Conservation (phyloP, 2,797 vertebrate species). For the Lates japonicus region DNA sequence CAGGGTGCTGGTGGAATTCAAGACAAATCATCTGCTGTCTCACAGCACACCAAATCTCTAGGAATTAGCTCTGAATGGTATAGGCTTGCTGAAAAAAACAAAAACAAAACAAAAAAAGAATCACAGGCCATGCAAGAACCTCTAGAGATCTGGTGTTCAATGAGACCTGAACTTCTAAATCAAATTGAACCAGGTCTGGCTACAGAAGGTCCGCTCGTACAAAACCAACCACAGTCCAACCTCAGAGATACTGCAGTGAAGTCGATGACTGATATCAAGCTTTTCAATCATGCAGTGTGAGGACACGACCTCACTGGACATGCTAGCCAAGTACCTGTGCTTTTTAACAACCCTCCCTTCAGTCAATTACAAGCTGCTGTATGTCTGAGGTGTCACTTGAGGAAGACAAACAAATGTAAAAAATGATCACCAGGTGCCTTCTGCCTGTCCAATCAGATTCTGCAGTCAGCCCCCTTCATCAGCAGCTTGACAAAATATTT, state of each 20-base stretch:
- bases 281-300: slow-evolving; percentile 1
- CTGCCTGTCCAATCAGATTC: neutral
- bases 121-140: neutral
- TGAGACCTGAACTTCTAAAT: neutral
- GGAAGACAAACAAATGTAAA: neutral
- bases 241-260: slow-evolving; percentile 35
- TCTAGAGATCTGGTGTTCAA: neutral
- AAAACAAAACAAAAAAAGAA: neutral
- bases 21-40: neutral
- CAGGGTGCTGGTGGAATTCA: neutral
- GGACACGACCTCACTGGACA: neutral
- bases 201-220: neutral
- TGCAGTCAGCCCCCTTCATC: slow-evolving; percentile 13
- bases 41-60: neutral
- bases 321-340: slow-evolving; percentile 2
- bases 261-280: neutral
- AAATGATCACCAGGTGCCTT: slow-evolving; percentile 1
- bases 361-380: slow-evolving; percentile 8
- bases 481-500: slow-evolving; percentile 18
- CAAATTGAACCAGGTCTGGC: slow-evolving; percentile 4
- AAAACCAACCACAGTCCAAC: slow-evolving; percentile 17
- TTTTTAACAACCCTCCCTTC: slow-evolving; percentile 4
- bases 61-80: neutral
- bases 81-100: neutral
- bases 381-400: neutral